Evolutionary conservation across 2,113 vertebrate genomes (phyloP).

Genomic region (Paramormyrops kingsleyae): DNA sequence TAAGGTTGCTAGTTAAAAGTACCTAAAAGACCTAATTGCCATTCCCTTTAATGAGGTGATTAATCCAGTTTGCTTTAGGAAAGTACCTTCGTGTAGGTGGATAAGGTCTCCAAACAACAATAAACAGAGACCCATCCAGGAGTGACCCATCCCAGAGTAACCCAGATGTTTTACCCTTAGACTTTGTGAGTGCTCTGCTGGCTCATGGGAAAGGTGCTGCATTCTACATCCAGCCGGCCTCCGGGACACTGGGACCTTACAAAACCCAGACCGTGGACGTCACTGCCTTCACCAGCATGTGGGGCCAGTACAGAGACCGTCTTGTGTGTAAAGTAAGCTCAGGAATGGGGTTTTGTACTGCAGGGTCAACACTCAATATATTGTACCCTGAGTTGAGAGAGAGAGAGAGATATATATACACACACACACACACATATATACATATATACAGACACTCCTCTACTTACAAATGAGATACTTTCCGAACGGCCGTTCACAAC

Average conservation of each 20-base stretch:
- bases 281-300: constrained; percentile 81
- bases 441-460: too few species aligned
- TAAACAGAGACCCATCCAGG: not conserved
- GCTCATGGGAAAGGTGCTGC: constrained; percentile 76
- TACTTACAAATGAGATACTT: too few species aligned
- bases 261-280: constrained; percentile 68
- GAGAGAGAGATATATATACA: too few species aligned
- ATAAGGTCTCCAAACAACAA: not conserved
- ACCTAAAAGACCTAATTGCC: not conserved
- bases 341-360: not conserved
- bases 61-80: not conserved
- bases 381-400: too few species aligned
- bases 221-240: constrained; percentile 59
- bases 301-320: constrained; percentile 82
- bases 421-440: too few species aligned
- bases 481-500: too few species aligned
- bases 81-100: not conserved
- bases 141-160: not conserved
- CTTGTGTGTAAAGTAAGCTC: constrained; percentile 73
- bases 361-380: not conserved
- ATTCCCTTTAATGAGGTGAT: not conserved
- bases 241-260: constrained; percentile 67
- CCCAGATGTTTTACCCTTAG: constrained; percentile 49
- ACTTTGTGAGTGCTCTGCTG: constrained; percentile 64
- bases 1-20: not conserved